Conservation (phyloP, 2,113 vertebrate genomes). For the Mungos mungo region DNA sequence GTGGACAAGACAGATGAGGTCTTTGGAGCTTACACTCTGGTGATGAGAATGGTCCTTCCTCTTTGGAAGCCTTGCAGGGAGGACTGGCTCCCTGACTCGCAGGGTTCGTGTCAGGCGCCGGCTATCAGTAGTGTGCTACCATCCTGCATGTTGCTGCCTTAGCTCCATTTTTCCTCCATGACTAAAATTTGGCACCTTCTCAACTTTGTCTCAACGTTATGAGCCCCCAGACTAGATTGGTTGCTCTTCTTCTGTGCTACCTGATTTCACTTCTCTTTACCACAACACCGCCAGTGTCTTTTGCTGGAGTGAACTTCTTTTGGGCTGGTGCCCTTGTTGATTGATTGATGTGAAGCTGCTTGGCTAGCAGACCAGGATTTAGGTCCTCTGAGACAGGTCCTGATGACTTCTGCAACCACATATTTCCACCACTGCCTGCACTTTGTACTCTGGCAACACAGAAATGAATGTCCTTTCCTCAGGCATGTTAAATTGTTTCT, state of each 20-base stretch:
- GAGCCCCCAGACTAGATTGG: background rate
- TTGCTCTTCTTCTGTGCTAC: background rate
- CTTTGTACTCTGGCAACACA: background rate
- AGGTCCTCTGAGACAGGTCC: background rate
- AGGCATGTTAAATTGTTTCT: slow-evolving; percentile 17
- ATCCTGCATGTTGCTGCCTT: background rate
- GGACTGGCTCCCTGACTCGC: background rate
- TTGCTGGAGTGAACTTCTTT: background rate
- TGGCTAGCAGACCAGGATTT: background rate
- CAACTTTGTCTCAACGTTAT: background rate
- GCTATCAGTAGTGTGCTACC: background rate
- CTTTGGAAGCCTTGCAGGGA: background rate
- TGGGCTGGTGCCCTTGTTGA: background rate
- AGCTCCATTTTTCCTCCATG: background rate
- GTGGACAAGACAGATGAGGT: background rate
- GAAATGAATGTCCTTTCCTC: slow-evolving; percentile 17
- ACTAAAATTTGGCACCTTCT: slow-evolving; percentile 5
- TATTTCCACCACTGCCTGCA: background rate
- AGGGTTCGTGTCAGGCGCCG: background rate
- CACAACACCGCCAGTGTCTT: background rate
- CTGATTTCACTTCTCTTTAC: background rate
- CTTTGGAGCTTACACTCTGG: background rate
- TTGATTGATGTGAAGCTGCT: background rate
- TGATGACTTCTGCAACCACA: background rate
- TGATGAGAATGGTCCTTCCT: background rate